phyloP scores from a whole-genome alignment of 2,113 vertebrate species.

The Piaya cayana region DNA sequence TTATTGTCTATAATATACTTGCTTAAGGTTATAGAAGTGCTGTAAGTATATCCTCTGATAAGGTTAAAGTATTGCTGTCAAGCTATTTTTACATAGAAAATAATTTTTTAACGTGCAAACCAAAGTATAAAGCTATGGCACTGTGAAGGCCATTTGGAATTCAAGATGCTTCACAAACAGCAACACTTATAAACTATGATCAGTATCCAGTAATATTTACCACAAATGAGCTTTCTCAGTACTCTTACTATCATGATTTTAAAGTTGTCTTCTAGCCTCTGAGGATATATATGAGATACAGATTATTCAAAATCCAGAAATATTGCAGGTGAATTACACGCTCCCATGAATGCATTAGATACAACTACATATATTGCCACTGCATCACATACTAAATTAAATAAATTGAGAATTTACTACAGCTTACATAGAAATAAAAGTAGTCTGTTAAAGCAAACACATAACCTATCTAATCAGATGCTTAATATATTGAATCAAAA shows the following conservation, averaged over 20 bases:
- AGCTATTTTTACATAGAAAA: not conserved
- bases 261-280: not conserved
- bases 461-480: slow-evolving; percentile 37
- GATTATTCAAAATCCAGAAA: slow-evolving; percentile 34
- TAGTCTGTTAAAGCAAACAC: slow-evolving; percentile 15
- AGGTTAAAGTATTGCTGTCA: not conserved
- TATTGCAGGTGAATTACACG: slow-evolving; percentile 13
- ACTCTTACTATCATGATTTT: not conserved
- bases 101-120: not conserved
- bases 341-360: slow-evolving; percentile 18
- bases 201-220: not conserved
- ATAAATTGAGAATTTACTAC: slow-evolving; percentile 28
- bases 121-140: not conserved
- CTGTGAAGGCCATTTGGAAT: not conserved
- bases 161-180: not conserved
- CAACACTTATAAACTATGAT: not conserved
- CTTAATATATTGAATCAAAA: slow-evolving; percentile 49
- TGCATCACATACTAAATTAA: slow-evolving; percentile 24
- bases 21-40: not conserved
- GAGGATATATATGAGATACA: not conserved
- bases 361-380: not conserved
- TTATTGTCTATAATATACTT: not conserved
- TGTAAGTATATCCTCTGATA: not conserved
- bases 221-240: slow-evolving; percentile 21
- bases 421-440: slow-evolving; percentile 24